Evolutionary conservation across 2,113 vertebrate genomes (phyloP).

Genomic region (Irena cyanogastra): DNA sequence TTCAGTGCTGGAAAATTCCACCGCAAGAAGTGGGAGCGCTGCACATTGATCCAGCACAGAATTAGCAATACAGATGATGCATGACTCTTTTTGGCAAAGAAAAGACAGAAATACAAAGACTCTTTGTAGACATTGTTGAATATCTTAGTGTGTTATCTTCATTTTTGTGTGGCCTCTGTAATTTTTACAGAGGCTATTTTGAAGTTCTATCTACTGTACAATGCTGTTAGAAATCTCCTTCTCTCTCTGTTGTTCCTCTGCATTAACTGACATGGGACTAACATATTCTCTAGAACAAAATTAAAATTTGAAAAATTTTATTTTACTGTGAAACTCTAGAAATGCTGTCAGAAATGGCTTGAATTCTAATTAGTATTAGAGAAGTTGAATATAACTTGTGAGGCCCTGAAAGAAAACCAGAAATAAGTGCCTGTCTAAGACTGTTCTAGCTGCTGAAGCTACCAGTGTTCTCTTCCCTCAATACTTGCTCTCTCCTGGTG

Average conservation of each 20-base stretch:
- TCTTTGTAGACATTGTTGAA: not conserved
- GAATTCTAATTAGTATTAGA: not conserved
- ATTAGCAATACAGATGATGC: not conserved
- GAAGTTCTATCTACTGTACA: not conserved
- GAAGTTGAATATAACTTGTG: not conserved
- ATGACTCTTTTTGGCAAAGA: not conserved
- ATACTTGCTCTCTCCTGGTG: not conserved
- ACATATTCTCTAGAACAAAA: not conserved
- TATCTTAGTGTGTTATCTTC: not conserved
- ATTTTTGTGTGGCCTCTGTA: not conserved
- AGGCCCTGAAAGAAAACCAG: not conserved
- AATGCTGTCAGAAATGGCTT: not conserved
- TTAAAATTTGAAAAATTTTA: not conserved
- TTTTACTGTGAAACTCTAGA: not conserved
- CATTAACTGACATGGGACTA: not conserved
- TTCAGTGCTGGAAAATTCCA: slow-evolving; percentile 11
- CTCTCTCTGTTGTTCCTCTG: not conserved
- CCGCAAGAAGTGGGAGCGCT: not conserved
- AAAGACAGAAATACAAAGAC: not conserved
- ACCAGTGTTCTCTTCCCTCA: not conserved
- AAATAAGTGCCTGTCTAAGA: not conserved
- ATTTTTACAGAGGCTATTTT: not conserved
- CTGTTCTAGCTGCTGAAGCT: not conserved
- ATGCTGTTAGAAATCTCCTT: not conserved
- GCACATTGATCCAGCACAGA: not conserved